phyloP scores from a whole-genome alignment of 2,113 vertebrate genomes.

The Paramormyrops kingsleyae region DNA sequence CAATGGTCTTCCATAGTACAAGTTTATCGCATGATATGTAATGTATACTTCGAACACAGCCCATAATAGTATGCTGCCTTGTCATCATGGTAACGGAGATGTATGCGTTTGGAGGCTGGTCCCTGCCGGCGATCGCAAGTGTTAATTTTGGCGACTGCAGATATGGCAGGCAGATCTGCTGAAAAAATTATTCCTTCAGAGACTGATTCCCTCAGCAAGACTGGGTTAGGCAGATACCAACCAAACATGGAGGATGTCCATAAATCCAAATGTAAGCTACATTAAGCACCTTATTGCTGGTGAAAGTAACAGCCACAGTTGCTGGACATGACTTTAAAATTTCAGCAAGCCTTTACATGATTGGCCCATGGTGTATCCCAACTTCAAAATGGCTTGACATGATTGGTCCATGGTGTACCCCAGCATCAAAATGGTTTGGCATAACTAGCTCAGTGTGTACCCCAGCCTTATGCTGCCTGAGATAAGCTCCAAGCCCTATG shows the following conservation, averaged over 20 bases:
- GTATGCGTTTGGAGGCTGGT: neutral
- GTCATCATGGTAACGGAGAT: neutral
- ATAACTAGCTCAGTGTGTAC: neutral
- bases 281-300: neutral
- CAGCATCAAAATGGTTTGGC: fast-evolving
- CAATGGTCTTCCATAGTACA: neutral
- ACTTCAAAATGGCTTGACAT: neutral
- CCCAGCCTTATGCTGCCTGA: neutral
- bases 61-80: neutral
- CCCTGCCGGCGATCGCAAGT: neutral
- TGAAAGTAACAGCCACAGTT: neutral
- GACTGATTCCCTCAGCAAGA: neutral
- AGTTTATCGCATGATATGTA: neutral
- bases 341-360: neutral
- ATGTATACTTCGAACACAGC: neutral
- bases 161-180: neutral
- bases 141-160: neutral
- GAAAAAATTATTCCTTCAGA: neutral
- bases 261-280: neutral
- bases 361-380: neutral
- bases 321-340: neutral
- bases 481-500: neutral
- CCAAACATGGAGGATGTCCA: neutral
- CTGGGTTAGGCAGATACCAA: neutral
- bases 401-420: neutral